These are phyloP conservation scores for Malthinus seriepunctatus DNA, from an alignment of 2,888 invertebrate genomes.

Conservation along the genomic window DNA sequence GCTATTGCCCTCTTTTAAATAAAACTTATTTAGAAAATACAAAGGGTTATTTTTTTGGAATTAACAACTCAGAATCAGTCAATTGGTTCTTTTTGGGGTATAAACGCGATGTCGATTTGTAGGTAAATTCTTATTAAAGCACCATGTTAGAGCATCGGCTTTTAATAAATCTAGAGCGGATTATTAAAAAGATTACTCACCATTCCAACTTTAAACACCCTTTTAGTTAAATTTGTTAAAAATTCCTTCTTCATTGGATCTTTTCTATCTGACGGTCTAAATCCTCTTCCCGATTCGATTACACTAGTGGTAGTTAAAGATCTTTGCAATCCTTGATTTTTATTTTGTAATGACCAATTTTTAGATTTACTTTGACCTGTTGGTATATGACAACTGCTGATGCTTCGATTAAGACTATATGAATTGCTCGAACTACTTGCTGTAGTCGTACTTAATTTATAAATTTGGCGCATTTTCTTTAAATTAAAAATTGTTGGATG, in stretches of 20 bases:
- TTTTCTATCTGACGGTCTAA: conserved; percentile 83
- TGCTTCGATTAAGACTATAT: conserved; percentile 33
- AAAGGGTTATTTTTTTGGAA: too few species aligned
- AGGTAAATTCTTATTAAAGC: too few species aligned
- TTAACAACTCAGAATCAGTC: too few species aligned
- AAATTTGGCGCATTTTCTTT: conserved; percentile 20
- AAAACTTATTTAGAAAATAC: too few species aligned
- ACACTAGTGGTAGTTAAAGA: conserved; percentile 57
- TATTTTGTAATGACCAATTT: not conserved
- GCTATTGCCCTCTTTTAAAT: too few species aligned
- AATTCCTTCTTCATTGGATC: conserved; percentile 82
- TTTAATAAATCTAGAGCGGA: too few species aligned
- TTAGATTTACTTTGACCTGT: conserved; percentile 35
- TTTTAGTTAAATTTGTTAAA: conserved; percentile 77
- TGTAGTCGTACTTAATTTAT: conserved; percentile 18
- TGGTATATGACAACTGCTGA: conserved; percentile 36
- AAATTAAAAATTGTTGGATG: not conserved
- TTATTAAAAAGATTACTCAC: conserved; percentile 60
- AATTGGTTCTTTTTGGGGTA: too few species aligned
- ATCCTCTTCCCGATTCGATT: conserved; percentile 73
- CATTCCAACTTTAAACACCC: conserved; percentile 81
- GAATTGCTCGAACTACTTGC: conserved; percentile 4
- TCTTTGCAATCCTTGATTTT: conserved; percentile 39
- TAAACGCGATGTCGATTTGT: too few species aligned
- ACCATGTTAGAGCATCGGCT: too few species aligned